Conservation (phyloP, 2,888 invertebrate genomes). For the Macrophya annulata region DNA sequence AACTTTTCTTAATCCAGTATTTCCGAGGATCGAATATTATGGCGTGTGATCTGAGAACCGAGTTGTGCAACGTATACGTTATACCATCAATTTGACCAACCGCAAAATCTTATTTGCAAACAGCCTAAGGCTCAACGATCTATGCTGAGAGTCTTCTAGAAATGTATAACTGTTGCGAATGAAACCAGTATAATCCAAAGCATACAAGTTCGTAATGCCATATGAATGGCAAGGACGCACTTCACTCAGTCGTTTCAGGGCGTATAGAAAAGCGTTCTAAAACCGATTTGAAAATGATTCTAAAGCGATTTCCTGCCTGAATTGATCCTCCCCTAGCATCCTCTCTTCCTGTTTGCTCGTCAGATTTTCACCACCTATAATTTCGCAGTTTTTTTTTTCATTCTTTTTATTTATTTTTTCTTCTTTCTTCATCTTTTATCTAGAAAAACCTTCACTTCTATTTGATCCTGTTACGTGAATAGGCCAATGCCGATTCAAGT, state of each 20-base stretch:
- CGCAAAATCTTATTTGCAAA: constrained; percentile 77
- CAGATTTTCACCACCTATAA: constrained; percentile 79
- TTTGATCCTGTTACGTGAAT: constrained; percentile 57
- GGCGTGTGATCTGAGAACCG: constrained; percentile 20
- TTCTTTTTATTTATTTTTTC: constrained; percentile 40
- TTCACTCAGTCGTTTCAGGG: background rate
- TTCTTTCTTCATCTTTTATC: constrained; percentile 31
- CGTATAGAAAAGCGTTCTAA: constrained; percentile 22
- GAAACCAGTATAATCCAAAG: constrained; percentile 50
- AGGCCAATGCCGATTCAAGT: constrained; percentile 54
- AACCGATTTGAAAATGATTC: constrained; percentile 49
- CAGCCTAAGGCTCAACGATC: constrained; percentile 57
- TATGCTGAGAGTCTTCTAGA: background rate
- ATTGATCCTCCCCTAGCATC: constrained; percentile 68
- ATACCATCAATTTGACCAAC: constrained; percentile 56
- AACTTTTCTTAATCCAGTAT: background rate
- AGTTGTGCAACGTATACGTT: background rate
- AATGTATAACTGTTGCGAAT: constrained; percentile 51
- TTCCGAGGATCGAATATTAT: background rate
- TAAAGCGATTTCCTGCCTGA: constrained; percentile 77
- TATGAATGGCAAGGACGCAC: constrained; percentile 39
- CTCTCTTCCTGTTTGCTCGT: constrained; percentile 75
- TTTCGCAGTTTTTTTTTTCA: constrained; percentile 68
- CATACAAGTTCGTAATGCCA: constrained; percentile 48
- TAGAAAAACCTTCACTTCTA: constrained; percentile 53